phyloP scores from a whole-genome alignment of 2,797 vertebrate species.

The Hybognathus amarus region DNA sequence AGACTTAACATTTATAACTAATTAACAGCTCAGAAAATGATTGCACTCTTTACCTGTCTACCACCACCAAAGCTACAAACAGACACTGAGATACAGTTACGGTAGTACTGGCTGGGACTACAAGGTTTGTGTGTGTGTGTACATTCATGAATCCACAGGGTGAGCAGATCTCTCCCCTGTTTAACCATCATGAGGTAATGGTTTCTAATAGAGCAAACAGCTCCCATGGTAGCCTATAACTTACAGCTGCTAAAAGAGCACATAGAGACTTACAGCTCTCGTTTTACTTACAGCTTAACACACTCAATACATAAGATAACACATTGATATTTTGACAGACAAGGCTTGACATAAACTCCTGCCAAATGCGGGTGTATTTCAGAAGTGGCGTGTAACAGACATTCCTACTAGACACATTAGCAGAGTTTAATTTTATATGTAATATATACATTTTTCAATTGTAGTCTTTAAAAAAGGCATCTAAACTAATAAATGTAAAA shows the following conservation, averaged over 20 bases:
- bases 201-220: slow-evolving; percentile 38
- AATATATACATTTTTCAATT: too few species aligned
- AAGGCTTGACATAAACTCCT: not conserved
- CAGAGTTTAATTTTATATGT: too few species aligned
- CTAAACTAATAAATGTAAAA: too few species aligned
- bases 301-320: not conserved
- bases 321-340: slow-evolving; percentile 1
- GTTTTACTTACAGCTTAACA: not conserved
- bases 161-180: slow-evolving; percentile 1
- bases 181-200: slow-evolving; percentile 50
- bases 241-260: not conserved
- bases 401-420: too few species aligned
- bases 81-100: not conserved
- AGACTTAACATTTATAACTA: slow-evolving; percentile 13
- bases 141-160: slow-evolving; percentile 54
- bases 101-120: not conserved
- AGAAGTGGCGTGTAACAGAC: too few species aligned
- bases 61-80: not conserved
- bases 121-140: not conserved
- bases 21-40: slow-evolving; percentile 14
- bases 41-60: not conserved
- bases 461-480: too few species aligned
- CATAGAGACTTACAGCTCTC: slow-evolving; percentile 8
- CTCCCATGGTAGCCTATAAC: not conserved
- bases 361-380: not conserved